These are phyloP conservation scores for Huso huso DNA, from an alignment of 2,797 vertebrate species.

Conservation along the genomic window DNA sequence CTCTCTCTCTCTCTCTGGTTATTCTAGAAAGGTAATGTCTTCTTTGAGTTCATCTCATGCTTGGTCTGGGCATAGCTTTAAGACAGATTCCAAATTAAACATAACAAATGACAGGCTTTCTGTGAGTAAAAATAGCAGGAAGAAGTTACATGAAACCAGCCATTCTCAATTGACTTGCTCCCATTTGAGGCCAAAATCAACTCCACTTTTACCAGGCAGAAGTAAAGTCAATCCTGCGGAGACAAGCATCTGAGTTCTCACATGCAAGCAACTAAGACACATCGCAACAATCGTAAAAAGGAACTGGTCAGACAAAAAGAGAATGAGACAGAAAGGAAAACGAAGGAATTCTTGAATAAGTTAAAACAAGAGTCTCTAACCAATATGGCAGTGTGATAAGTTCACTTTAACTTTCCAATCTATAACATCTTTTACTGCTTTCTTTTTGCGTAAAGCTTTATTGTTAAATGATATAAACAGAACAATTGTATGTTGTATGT, in stretches of 20 bases:
- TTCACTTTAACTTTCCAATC: too few relatives aligned
- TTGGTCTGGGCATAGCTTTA: constrained; percentile 26
- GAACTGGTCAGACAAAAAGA: constrained; percentile 41
- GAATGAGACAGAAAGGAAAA: constrained; percentile 34
- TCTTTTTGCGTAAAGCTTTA: too few relatives aligned
- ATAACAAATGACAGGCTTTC: neutral
- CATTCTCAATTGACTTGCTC: neutral
- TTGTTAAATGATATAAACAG: too few relatives aligned
- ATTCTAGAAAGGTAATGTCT: neutral
- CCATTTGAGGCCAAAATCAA: constrained; percentile 17
- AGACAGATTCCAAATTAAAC: neutral
- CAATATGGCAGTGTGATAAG: too few relatives aligned
- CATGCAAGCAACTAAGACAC: constrained; percentile 54
- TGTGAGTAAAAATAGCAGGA: neutral
- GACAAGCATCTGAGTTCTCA: constrained; percentile 35
- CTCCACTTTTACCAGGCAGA: neutral
- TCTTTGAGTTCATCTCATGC: constrained; percentile 22
- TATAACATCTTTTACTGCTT: too few relatives aligned
- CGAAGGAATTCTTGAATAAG: constrained; percentile 47
- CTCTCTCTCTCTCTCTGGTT: constrained; percentile 19
- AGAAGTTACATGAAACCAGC: neutral
- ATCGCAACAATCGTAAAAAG: constrained; percentile 55
- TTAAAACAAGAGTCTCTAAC: constrained; percentile 21
- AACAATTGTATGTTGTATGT: too few relatives aligned
- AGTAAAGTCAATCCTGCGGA: constrained; percentile 12